phyloP scores from a whole-genome alignment of 2,113 vertebrate species.

The Nothocercus julius region DNA sequence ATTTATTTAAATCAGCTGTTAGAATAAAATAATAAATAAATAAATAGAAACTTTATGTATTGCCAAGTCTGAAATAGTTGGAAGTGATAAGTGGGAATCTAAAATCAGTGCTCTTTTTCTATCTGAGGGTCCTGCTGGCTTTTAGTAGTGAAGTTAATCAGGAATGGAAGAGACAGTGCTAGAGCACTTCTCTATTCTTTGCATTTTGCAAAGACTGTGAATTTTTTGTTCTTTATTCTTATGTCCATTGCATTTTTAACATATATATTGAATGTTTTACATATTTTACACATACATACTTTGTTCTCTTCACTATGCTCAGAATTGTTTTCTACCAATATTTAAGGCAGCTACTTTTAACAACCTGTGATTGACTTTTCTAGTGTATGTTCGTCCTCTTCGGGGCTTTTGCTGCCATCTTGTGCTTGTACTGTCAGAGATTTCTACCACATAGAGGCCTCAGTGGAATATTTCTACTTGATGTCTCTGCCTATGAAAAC shows the following conservation, averaged over 20 bases:
- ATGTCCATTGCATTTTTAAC: background rate
- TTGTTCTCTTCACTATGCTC: background rate
- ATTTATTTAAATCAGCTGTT: background rate
- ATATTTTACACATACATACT: background rate
- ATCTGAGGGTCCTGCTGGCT: rapidly evolving
- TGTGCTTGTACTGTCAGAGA: background rate
- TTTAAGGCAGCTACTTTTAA: background rate
- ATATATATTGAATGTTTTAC: background rate
- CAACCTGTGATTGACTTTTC: background rate
- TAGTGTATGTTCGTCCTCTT: background rate
- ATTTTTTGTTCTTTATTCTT: background rate
- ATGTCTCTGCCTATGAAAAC: background rate
- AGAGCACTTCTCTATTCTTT: background rate
- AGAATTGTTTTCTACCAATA: background rate
- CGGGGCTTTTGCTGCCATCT: background rate
- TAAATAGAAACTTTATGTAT: background rate
- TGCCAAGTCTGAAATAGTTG: background rate
- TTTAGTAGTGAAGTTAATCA: background rate
- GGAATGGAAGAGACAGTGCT: background rate
- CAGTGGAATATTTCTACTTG: background rate
- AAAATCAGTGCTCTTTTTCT: background rate
- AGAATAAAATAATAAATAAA: background rate
- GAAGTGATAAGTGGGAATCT: background rate
- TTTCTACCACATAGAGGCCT: background rate
- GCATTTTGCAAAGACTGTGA: background rate